phyloP scores from a whole-genome alignment of 1,140 invertebrate species.

The Lasaia peninsularis region DNA sequence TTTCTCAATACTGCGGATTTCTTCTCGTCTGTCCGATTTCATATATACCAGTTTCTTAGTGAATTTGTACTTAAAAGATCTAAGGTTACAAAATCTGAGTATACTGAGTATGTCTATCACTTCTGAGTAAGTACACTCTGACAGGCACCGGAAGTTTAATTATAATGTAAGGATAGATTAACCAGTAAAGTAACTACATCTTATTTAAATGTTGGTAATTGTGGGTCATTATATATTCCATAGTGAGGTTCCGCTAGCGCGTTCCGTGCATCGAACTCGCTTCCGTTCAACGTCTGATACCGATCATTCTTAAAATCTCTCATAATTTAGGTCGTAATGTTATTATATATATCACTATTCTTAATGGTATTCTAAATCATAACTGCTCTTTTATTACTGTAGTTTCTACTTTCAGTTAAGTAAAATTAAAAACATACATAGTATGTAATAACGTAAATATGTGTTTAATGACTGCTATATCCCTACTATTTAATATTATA shows the following conservation, averaged over 20 bases:
- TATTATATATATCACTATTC: not conserved
- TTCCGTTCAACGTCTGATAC: conserved; percentile 40
- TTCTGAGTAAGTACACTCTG: not conserved
- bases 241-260: conserved; percentile 40
- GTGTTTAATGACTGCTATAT: no score
- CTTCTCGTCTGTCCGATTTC: no score
- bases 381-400: not conserved
- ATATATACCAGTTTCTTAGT: no score
- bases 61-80: no score
- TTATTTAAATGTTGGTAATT: conserved; percentile 17
- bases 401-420: not conserved
- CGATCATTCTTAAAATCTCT: conserved; percentile 14
- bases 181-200: conserved; percentile 31
- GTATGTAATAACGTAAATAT: no score
- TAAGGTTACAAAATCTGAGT: no score
- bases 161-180: not conserved
- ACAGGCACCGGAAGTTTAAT: not conserved
- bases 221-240: conserved; percentile 47
- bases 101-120: not conserved
- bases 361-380: not conserved
- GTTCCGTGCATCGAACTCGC: conserved; percentile 54
- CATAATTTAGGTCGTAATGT: not conserved
- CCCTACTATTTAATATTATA: no score
- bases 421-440: not conserved
- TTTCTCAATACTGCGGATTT: no score